These are phyloP conservation scores for Carassius auratus DNA, from an alignment of 2,113 vertebrate genomes.

Conservation along the genomic window DNA sequence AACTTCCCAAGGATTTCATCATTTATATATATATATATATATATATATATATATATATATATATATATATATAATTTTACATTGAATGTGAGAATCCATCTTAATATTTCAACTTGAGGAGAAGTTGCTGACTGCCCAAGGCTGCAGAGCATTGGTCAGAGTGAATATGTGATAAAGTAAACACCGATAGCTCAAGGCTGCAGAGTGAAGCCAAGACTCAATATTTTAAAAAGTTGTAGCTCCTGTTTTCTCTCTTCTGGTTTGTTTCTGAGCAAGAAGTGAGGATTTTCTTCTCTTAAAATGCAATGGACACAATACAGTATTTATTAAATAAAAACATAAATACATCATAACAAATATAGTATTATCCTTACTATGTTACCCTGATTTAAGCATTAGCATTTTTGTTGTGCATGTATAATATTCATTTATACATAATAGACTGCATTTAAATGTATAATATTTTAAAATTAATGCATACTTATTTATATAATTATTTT, in stretches of 20 bases:
- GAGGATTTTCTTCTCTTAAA: background rate
- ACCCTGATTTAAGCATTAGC: background rate
- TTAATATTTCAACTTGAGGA: background rate
- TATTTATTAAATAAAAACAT: background rate
- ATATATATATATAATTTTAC: background rate
- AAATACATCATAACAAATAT: background rate
- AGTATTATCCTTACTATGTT: background rate
- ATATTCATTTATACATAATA: background rate
- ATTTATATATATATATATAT: no score
- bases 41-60: no score
- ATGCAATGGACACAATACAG: background rate
- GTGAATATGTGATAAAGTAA: conserved; percentile 36
- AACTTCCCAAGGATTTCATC: background rate
- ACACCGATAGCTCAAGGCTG: conserved; percentile 15
- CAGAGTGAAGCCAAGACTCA: background rate
- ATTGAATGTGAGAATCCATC: conserved; percentile 3
- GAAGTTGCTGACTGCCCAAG: conserved; percentile 33
- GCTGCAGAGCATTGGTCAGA: background rate
- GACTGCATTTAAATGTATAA: no score
- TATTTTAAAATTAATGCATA: no score
- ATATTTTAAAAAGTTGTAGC: background rate
- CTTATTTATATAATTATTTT: no score
- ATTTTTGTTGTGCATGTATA: no score
- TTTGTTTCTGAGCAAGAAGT: background rate
- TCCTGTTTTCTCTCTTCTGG: background rate